phyloP scores from a whole-genome alignment of 2,797 vertebrate species.

The Lepilemur ruficaudatus region DNA sequence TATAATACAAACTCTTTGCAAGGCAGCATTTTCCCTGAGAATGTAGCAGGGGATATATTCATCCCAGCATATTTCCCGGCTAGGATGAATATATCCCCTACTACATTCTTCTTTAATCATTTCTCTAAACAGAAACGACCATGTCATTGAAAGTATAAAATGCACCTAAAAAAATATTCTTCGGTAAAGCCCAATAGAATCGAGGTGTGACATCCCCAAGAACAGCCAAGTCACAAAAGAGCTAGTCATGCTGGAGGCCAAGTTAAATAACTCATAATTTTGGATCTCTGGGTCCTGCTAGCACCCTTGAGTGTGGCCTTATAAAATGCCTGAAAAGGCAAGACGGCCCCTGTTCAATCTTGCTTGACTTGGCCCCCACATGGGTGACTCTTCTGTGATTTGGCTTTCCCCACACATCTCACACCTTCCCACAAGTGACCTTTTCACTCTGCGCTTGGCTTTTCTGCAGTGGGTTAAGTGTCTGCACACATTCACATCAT shows the following conservation, averaged over 20 bases:
- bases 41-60: neutral
- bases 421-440: constrained; percentile 78
- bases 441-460: constrained; percentile 74
- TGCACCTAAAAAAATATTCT: constrained; percentile 67
- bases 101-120: constrained; percentile 64
- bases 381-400: constrained; percentile 61
- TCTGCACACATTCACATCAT: constrained; percentile 11
- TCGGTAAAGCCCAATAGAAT: constrained; percentile 45
- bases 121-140: constrained; percentile 73
- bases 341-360: constrained; percentile 69
- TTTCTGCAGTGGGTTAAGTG: constrained; percentile 66
- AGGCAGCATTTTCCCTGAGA: constrained; percentile 65
- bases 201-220: constrained; percentile 60
- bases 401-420: constrained; percentile 78
- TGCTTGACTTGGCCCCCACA: constrained; percentile 80
- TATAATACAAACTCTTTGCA: constrained; percentile 65
- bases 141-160: constrained; percentile 75
- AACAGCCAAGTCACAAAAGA: constrained; percentile 78
- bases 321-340: constrained; percentile 74
- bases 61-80: neutral
- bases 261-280: constrained; percentile 80
- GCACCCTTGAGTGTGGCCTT: constrained; percentile 64
- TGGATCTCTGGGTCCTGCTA: constrained; percentile 53
- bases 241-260: constrained; percentile 73
- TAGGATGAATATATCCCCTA: constrained; percentile 48